Base-by-base conservation (phyloP, 2,113 vertebrate species). In the Dendropsophus ebraccatus region DNA sequence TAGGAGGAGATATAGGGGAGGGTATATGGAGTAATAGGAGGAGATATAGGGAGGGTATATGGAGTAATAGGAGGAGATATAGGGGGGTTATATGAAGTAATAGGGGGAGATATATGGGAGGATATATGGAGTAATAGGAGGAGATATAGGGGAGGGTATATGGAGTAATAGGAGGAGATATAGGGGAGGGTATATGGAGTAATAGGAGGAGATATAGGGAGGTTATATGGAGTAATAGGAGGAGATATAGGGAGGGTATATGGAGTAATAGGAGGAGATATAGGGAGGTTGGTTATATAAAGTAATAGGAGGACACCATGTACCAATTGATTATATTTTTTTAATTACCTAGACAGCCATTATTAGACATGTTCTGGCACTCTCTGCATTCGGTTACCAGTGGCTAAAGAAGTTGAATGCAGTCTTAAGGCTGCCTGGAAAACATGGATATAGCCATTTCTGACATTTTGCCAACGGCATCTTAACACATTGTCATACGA, bases 211-310 rank as follows among this genome's bases (percentile, higher is more conserved):
- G 47, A 52, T 52, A 52, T 52, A 28, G 75, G 49, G 47, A 77
- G 75, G 75, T 32, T 77, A 77, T 54, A 77, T 54, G 25, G 75
- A 77, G 28, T 54, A 54, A 77, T 54, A 77, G 47, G 75, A 76
- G 70, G 41, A 41, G 41, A 41, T 41, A 41, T 41, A 41, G 41
- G 8, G 41, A 8, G 8, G 41, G 41, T 41, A 41, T 41, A 41
- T 41, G 8, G 41, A 41, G 41, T 41, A 41, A 41, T 73, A 73
- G 17, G 19, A n/a, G 28, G 75, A 54, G 75, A 65, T 62, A 62
- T 50, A 41, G 41, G 41, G 41, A n/a, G n/a, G n/a, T n/a, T n/a
- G 72, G 25, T 52, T 77, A 77, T 77, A 77, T 77, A 49, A 49
- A 41, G 75, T 77, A 77, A 54, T 54, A 54, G 75, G 47, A 77